Base-by-base conservation (phyloP, 2,113 vertebrate genomes). In the Sminthopsis crassicaudata region DNA sequence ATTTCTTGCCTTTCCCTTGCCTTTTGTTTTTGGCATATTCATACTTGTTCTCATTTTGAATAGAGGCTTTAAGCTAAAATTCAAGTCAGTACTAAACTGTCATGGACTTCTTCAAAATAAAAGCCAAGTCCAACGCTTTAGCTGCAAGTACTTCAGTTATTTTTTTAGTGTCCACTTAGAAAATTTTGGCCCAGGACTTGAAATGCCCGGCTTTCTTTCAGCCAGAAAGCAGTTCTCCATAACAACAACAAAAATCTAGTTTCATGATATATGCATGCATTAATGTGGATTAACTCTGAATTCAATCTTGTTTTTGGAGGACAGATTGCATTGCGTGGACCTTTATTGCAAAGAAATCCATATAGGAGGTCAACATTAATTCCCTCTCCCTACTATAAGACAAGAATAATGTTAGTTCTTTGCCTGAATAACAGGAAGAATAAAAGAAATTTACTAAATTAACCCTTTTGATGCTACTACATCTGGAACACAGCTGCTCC, bases 391-490 rank as follows among this genome's bases (percentile, higher is more conserved):
- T 84, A 46, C 92, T 88, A 26, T 48, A 55, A 84, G 53, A 53
- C 51, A 91, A 42, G 53, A 50, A 27, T 8, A 23, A 91, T 42
- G n/a, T n/a, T n/a, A 51, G 36, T 92, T 51, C 30, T 91, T 53
- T 92, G 8, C 26, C 9, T 94, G 90, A 95, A 91, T 23, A 91
- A 67, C 3, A 90, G 95, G 57, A 96, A 50, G 2, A 94, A 96
- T 27, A 90, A 55, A 55, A 91, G 42, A 11, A 54, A 93, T 19
- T 93, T 89, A 53, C 1, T 91, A 48, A 30, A 11, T 76, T 46
- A 92, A 89, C 53, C 11, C 53, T 55, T 51, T 92, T 0, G 1
- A 1, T 26, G 46, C 3, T 9, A 36, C 3, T 7, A 6, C n/a
- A 50, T 46, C 54, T 94, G 93, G 88, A 22, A 76, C 55, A 50